Evolutionary conservation across 1,140 invertebrate species (phyloP).

Genomic region (Onthophagus taurus): DNA sequence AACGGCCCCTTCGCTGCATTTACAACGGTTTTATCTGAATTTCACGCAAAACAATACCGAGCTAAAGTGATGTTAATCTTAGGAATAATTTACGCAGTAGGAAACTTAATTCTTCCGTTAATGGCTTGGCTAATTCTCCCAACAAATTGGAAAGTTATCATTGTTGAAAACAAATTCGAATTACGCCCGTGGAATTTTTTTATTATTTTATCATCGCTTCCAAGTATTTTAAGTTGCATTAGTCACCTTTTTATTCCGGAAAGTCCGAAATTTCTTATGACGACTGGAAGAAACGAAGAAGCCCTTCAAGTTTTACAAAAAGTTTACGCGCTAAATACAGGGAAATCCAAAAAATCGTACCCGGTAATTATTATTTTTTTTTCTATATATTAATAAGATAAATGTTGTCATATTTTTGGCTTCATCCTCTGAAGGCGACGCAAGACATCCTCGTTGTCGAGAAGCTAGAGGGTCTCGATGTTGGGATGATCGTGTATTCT

Average conservation of each 20-base stretch:
- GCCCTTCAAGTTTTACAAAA: constrained; percentile 50
- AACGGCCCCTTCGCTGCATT: constrained; percentile 63
- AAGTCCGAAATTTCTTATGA: constrained; percentile 75
- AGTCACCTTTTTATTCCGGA: constrained; percentile 62
- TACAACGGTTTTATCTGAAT: constrained; percentile 60
- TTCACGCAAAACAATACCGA: constrained; percentile 51
- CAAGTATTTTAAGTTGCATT: constrained; percentile 52
- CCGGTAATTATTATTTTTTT: constrained; percentile 50
- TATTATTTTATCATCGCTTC: constrained; percentile 52
- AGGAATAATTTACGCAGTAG: constrained; percentile 50
- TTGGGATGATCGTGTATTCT: no score
- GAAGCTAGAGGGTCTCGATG: no score
- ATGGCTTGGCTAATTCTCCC: constrained; percentile 47
- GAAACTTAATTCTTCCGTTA: constrained; percentile 43
- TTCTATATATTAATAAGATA: no score
- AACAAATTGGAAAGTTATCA: constrained; percentile 29
- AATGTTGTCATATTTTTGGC: no score
- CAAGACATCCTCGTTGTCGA: no score
- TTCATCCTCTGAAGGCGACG: no score
- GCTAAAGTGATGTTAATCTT: constrained; percentile 52
- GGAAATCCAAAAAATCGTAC: constrained; percentile 48
- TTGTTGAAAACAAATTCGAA: constrained; percentile 29
- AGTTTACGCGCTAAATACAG: constrained; percentile 53
- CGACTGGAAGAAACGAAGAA: constrained; percentile 55
- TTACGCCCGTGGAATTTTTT: constrained; percentile 70